Conservation (phyloP, 2,113 vertebrate species). For the Nothobranchius kuhntae region DNA sequence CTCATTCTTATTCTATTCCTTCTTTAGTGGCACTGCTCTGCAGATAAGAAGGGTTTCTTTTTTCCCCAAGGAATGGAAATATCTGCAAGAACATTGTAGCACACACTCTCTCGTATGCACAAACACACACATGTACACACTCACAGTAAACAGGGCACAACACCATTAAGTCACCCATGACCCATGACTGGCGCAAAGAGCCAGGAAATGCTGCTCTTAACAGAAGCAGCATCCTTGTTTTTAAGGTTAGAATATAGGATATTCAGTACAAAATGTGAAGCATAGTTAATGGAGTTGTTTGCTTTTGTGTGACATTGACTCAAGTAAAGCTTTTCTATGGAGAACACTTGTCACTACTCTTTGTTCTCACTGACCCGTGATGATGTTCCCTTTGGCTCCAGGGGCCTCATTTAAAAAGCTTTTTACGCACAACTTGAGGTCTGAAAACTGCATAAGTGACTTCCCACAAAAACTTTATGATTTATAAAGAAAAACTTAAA, state of each 20-base stretch:
- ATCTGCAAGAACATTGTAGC: slow-evolving; percentile 51
- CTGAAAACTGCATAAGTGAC: no score
- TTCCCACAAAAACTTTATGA: no score
- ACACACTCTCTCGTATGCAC: no score
- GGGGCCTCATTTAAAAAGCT: not conserved
- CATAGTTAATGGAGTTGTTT: not conserved
- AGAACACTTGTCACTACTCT: slow-evolving; percentile 10
- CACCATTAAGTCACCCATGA: slow-evolving; percentile 53
- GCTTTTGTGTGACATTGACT: slow-evolving; percentile 20
- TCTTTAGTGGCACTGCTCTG: slow-evolving; percentile 26
- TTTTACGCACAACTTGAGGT: no score
- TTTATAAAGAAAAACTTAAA: no score
- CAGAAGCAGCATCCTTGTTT: not conserved
- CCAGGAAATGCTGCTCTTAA: slow-evolving; percentile 30
- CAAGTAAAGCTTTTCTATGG: slow-evolving; percentile 8
- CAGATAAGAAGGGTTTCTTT: slow-evolving; percentile 52
- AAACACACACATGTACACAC: no score
- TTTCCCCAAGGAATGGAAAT: slow-evolving; percentile 44
- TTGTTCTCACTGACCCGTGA: slow-evolving; percentile 12
- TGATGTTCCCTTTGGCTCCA: slow-evolving; percentile 4
- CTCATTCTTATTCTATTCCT: slow-evolving; percentile 17
- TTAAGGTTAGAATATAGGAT: slow-evolving; percentile 1
- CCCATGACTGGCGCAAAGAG: slow-evolving; percentile 46
- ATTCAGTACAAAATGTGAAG: slow-evolving; percentile 17
- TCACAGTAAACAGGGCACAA: slow-evolving; percentile 59